Percentiles rank a stretch among this genome's conserved stretches.
These are phyloP conservation scores for Aethina tumida DNA, from an alignment of 1,140 invertebrate genomes.

Conservation along the genomic window DNA sequence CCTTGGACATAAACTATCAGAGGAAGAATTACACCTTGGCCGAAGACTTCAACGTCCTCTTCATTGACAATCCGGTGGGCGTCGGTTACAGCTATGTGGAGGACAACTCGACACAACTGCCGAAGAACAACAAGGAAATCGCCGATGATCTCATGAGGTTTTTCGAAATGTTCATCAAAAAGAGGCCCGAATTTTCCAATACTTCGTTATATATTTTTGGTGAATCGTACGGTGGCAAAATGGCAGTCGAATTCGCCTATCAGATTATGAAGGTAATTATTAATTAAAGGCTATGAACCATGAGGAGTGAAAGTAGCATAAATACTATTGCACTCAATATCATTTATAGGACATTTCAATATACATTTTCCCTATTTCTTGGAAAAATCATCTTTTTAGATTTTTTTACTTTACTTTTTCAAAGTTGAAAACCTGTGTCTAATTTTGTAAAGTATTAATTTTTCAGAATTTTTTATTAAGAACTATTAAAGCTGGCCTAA, in stretches of 20 bases:
- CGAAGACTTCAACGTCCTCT: conserved; percentile 49
- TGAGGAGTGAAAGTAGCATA: not conserved
- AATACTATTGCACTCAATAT: not conserved
- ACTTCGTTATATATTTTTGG: conserved; percentile 56
- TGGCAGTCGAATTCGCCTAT: conserved; percentile 48
- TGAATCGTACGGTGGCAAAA: conserved; percentile 60
- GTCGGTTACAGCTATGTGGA: conserved; percentile 56
- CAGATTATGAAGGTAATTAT: conserved; percentile 30
- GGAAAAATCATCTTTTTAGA: no score
- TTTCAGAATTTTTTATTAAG: no score
- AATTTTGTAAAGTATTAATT: no score
- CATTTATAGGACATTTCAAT: no score
- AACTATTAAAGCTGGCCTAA: no score
- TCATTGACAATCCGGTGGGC: conserved; percentile 60
- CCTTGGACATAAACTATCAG: conserved; percentile 41
- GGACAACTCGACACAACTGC: conserved; percentile 35
- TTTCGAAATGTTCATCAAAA: conserved; percentile 43
- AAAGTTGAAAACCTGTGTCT: no score
- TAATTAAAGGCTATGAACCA: not conserved
- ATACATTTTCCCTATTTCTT: no score
- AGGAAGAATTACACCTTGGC: conserved; percentile 50
- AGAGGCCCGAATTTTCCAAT: conserved; percentile 40
- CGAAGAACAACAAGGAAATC: conserved; percentile 49
- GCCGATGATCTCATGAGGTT: conserved; percentile 46
- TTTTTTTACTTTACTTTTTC: no score